These are phyloP conservation scores for Eilema griseolum DNA, from an alignment of 2,888 invertebrate species.

Conservation along the genomic window DNA sequence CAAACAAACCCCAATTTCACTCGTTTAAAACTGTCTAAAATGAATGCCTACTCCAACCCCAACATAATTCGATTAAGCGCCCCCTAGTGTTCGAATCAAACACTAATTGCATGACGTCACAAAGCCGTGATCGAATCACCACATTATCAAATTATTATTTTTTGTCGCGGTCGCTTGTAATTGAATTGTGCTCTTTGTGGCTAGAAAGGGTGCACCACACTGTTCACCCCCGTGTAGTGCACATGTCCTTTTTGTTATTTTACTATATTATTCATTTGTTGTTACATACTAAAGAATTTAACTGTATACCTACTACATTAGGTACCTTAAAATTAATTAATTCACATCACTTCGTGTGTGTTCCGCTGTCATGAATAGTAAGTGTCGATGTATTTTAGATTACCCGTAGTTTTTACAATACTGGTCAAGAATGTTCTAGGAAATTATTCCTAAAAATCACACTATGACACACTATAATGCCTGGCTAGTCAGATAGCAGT, in stretches of 20 bases:
- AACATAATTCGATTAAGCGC: slow-evolving; percentile 59
- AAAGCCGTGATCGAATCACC: slow-evolving; percentile 74
- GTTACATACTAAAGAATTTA: neutral
- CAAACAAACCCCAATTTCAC: slow-evolving; percentile 23
- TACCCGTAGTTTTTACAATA: too few species aligned
- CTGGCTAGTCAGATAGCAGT: too few species aligned
- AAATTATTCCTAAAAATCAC: too few species aligned
- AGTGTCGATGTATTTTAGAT: too few species aligned
- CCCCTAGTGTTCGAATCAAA: slow-evolving; percentile 59
- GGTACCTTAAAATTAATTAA: too few species aligned
- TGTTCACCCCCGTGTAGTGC: slow-evolving; percentile 39
- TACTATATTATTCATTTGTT: slow-evolving; percentile 32
- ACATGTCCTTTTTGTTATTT: slow-evolving; percentile 33
- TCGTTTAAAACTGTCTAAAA: slow-evolving; percentile 38
- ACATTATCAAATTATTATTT: slow-evolving; percentile 76
- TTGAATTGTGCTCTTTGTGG: slow-evolving; percentile 64
- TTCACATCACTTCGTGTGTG: too few species aligned
- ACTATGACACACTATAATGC: too few species aligned
- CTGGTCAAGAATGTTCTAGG: too few species aligned
- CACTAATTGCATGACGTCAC: slow-evolving; percentile 72
- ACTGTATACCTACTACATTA: too few species aligned
- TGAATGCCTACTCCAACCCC: slow-evolving; percentile 42
- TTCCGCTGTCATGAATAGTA: too few species aligned
- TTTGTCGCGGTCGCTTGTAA: slow-evolving; percentile 41
- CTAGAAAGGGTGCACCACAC: slow-evolving; percentile 32